Evolutionary conservation across 2,888 invertebrate species (phyloP).

Genomic region (Apantesis nais): DNA sequence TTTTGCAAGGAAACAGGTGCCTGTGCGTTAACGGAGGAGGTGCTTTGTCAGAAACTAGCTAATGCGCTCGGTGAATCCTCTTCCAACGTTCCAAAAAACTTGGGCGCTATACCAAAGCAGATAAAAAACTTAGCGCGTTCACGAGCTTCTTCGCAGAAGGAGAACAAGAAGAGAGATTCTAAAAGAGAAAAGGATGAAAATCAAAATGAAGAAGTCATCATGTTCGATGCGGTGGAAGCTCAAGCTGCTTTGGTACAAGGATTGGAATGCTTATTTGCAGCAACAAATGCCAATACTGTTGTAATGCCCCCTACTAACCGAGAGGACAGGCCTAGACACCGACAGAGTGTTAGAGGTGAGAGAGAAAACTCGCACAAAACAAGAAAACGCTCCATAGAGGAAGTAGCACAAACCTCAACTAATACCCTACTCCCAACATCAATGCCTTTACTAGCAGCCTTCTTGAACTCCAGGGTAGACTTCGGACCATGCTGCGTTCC

Average conservation of each 20-base stretch:
- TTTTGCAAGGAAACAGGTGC: slow-evolving; percentile 60
- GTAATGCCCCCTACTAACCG: slow-evolving; percentile 79
- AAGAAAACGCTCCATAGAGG: slow-evolving; percentile 84
- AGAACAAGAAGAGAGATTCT: slow-evolving; percentile 82
- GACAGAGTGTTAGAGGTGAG: slow-evolving; percentile 77
- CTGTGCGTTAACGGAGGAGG: slow-evolving; percentile 61
- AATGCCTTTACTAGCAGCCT: slow-evolving; percentile 87
- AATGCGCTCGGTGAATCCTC: slow-evolving; percentile 77
- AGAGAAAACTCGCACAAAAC: slow-evolving; percentile 77
- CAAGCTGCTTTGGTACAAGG: slow-evolving; percentile 86
- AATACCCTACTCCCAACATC: slow-evolving; percentile 88
- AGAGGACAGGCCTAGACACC: slow-evolving; percentile 71
- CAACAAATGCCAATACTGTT: slow-evolving; percentile 80
- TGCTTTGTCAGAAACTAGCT: slow-evolving; percentile 66
- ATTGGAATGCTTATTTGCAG: slow-evolving; percentile 80
- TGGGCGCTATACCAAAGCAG: slow-evolving; percentile 91
- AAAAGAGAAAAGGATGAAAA: slow-evolving; percentile 78
- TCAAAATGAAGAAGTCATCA: slow-evolving; percentile 73
- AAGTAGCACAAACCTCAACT: slow-evolving; percentile 87
- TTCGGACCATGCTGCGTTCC: slow-evolving; percentile 78
- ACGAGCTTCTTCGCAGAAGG: slow-evolving; percentile 85
- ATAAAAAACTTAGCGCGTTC: slow-evolving; percentile 84
- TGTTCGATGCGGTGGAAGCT: slow-evolving; percentile 82
- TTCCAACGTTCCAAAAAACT: slow-evolving; percentile 86
- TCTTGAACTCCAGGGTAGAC: slow-evolving; percentile 87